Base-by-base conservation (phyloP, 2,888 invertebrate species). In the Rhamphomyia laevipes region DNA sequence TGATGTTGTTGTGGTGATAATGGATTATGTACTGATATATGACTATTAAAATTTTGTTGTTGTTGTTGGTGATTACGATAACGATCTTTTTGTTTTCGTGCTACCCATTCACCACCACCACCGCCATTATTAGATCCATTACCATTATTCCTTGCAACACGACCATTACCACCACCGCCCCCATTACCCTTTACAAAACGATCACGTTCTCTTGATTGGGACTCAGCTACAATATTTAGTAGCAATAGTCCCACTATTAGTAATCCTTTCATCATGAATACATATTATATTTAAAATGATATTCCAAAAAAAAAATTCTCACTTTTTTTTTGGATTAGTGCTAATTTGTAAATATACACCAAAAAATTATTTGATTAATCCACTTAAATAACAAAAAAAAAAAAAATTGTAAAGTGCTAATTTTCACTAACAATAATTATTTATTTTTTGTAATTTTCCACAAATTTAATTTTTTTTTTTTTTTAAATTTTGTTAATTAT, bases 181-280 rank as follows among this genome's bases (percentile, higher is more conserved):
- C 48, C 47, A 27, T 6, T 6, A 2, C 23, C 23, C 6, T 27
- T 27, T 6, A 5, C 23, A 48, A 51, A 52, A 40, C 62, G 64
- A 52, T 67, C 65, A 16, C 59, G 55, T 10, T 56, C 58, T 45
- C n/a, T 35, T 35, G 51, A 45, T 45, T 54, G 53, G 50, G 56
- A 56, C 58, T 61, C 59, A 37, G 60, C 52, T 23, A 64, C 55
- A 54, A 63, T 61, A 58, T 60, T 56, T 53, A 66, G 51, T 27
- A 66, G 61, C 50, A 66, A 57, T 46, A 65, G 58, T 56, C 63
- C 53, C 52, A 63, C 58, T 27, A 61, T 57, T 51, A 59, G 57
- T 56, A 61, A 59, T 54, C 54, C 58, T 57, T 57, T 60, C 65
- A 65, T 66, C 57, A 56, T 62, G 54, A 54, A 43, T 35, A 50